Base-by-base conservation (phyloP, 2,797 vertebrate genomes). In the Hemibagrus guttatus region DNA sequence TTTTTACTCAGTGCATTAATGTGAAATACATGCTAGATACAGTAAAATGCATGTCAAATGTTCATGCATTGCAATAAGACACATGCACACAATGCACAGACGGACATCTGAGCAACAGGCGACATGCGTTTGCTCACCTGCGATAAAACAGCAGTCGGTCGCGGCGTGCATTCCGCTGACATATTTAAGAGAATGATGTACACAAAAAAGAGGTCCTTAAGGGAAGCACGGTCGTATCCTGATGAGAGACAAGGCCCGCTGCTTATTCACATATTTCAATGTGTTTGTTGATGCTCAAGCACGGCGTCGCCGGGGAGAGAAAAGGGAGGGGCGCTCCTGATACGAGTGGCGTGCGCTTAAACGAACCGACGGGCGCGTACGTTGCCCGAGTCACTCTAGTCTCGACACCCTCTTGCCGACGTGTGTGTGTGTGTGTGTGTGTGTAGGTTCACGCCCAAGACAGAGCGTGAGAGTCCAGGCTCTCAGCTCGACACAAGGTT, bases 101-200 rank as follows among this genome's bases (percentile, higher is more conserved):
- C 81, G 39, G 85, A 71, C 35, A 56, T 52, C 52, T 86, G 87
- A 90, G 92, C 92, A 93, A 93, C 92, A 93, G 92, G 92, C 92
- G 92, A 91, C 89, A 89, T 89, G 86, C 90, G 89, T 89, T 76
- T 84, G 31, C 89, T 92, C 89, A 93, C 92, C 92, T 92, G 92
- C 92, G 83, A 69, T 78, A 86, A 90, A 89, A 88, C 89, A 79
- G 80, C 87, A 86, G 64, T 89, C 83, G 69, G 85, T 81, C 83
- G 87, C 80, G 63, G 78, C 79, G 82, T 86, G 87, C 81, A 88
- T 84, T 79, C 76, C 81, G 86, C 81, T 84, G 90, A 85, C 88
- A 91, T 90, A 66, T 84, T 89, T 49, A 49, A 49, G 26, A 85
- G 28, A 61, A 71, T 80, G 49, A 52, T 19, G 61, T 3, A 23